Conservation (phyloP, 1,140 invertebrate genomes). For the Ericerus pela region DNA sequence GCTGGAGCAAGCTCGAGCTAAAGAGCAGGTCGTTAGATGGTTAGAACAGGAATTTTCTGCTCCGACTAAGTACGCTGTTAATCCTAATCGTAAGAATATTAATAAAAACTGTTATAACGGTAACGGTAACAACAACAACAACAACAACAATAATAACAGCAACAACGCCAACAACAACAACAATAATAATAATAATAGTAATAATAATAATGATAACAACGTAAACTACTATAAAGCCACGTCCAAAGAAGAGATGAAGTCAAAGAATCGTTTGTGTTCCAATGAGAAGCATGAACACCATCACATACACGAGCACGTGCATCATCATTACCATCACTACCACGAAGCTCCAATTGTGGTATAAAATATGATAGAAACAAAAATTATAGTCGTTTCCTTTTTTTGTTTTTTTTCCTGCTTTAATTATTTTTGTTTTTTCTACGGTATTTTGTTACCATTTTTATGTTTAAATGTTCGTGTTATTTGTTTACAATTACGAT, state of each 20-base stretch:
- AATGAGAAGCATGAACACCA: slow-evolving; percentile 38
- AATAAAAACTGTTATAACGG: slow-evolving; percentile 13
- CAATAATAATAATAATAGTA: too few species aligned
- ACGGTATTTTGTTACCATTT: background rate
- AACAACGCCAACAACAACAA: too few species aligned
- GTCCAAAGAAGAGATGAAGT: slow-evolving; percentile 15
- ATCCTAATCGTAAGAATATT: slow-evolving; percentile 13
- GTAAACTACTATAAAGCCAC: slow-evolving; percentile 16
- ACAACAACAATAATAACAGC: too few species aligned
- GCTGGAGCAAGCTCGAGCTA: slow-evolving; percentile 49
- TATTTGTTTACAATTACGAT: background rate
- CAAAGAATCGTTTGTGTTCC: slow-evolving; percentile 15
- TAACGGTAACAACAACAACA: too few species aligned
- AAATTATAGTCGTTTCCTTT: background rate
- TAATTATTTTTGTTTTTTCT: background rate
- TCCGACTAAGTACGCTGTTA: slow-evolving; percentile 18
- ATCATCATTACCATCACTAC: slow-evolving; percentile 71
- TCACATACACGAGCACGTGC: slow-evolving; percentile 66
- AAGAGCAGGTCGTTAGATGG: slow-evolving; percentile 47
- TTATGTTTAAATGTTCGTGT: background rate
- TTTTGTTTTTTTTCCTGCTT: background rate
- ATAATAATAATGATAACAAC: slow-evolving; percentile 9
- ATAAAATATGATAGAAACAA: background rate
- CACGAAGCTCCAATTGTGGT: slow-evolving; percentile 32
- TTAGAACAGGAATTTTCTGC: slow-evolving; percentile 38